These are phyloP conservation scores for Phymastichus coffea DNA, from an alignment of 1,140 invertebrate species.

Conservation along the genomic window DNA sequence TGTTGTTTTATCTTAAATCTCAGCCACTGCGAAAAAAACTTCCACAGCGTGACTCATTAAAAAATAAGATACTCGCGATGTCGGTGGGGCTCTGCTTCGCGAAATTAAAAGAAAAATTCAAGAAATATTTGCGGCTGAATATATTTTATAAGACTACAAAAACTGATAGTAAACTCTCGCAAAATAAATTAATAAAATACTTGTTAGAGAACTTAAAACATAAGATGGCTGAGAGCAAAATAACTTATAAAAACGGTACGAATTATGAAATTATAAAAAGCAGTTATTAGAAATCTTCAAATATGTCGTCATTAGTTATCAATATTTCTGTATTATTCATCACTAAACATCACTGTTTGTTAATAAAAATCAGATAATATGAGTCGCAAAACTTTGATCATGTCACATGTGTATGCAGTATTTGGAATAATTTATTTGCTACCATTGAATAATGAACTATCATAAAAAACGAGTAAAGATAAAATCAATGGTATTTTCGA, in stretches of 20 bases:
- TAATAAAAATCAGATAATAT: slow-evolving; percentile 27
- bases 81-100: not conserved
- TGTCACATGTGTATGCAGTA: slow-evolving; percentile 23
- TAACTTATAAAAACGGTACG: too few relatives aligned
- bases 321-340: slow-evolving; percentile 28
- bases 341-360: slow-evolving; percentile 24
- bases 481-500: slow-evolving; percentile 13
- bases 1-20: not conserved
- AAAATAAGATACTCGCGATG: too few relatives aligned
- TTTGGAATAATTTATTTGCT: slow-evolving; percentile 30
- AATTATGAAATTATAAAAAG: too few relatives aligned
- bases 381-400: slow-evolving; percentile 23
- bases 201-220: too few relatives aligned
- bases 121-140: not conserved
- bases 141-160: too few relatives aligned
- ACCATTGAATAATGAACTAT: slow-evolving; percentile 24
- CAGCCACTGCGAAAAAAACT: not conserved
- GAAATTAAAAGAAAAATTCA: not conserved
- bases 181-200: too few relatives aligned
- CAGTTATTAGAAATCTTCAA: too few relatives aligned
- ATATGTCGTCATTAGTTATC: too few relatives aligned
- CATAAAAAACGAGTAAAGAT: slow-evolving; percentile 11
- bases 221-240: too few relatives aligned
- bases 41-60: not conserved
- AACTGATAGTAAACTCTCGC: too few relatives aligned